Conservation (phyloP, 2,113 vertebrate species). For the Ibidorhyncha struthersii region DNA sequence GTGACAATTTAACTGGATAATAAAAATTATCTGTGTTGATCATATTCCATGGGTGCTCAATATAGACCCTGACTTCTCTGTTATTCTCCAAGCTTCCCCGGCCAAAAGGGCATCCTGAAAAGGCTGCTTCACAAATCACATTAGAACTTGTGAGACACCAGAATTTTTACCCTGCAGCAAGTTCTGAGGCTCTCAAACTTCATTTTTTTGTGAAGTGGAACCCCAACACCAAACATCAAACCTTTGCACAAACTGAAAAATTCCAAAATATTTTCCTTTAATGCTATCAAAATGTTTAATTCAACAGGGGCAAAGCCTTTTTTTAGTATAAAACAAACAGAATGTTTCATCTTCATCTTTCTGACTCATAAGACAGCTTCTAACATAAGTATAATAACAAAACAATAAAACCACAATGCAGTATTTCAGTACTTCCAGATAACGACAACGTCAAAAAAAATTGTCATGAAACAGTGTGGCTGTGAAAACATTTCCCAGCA, state of each 20-base stretch:
- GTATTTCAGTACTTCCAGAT: background rate
- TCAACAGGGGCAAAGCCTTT: background rate
- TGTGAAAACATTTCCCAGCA: background rate
- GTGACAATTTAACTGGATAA: background rate
- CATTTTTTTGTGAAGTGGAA: background rate
- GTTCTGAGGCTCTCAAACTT: background rate
- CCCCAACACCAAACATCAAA: background rate
- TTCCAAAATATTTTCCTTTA: background rate
- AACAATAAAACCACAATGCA: background rate
- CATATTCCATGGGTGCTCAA: background rate
- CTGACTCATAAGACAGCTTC: background rate
- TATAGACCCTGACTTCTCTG: background rate
- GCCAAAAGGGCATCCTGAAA: background rate
- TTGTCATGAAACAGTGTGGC: background rate
- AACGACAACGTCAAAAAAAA: background rate
- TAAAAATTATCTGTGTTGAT: background rate
- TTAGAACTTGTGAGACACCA: background rate
- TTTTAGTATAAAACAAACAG: background rate
- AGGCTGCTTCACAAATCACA: background rate
- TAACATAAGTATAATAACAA: background rate
- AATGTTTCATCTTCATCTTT: background rate
- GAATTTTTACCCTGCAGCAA: background rate
- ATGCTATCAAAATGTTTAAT: background rate
- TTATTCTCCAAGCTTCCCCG: background rate
- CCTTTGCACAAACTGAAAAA: background rate